Evolutionary conservation across 2,888 invertebrate genomes (phyloP).

Genomic region (Frankliniella fusca): DNA sequence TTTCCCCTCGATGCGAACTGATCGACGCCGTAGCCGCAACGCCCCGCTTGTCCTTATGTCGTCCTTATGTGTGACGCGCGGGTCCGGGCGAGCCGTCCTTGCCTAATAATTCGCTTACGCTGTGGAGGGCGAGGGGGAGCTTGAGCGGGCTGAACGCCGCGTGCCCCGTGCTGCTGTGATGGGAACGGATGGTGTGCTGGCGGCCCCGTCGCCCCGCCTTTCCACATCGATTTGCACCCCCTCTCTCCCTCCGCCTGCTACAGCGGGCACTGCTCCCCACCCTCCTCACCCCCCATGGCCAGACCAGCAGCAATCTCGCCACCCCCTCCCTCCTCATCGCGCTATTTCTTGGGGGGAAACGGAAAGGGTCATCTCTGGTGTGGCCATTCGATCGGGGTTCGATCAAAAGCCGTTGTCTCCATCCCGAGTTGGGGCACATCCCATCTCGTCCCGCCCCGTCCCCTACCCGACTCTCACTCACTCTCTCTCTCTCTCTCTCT

Average conservation of each 20-base stretch:
- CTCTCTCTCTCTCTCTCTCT: slow-evolving; percentile 14
- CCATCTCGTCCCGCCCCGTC: neutral
- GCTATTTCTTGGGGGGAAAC: neutral
- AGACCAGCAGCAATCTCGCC: no score
- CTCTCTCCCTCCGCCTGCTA: neutral
- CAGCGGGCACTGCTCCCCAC: neutral
- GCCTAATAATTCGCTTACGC: neutral
- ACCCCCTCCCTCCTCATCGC: neutral
- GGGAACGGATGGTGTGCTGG: neutral
- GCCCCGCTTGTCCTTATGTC: no score
- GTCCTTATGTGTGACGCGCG: neutral
- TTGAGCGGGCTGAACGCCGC: neutral
- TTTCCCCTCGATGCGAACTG: no score
- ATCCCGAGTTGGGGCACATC: neutral
- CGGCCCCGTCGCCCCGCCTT: neutral
- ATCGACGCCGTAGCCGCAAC: no score
- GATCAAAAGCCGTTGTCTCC: neutral
- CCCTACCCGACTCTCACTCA: neutral
- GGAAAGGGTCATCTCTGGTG: neutral
- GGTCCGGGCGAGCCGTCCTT: neutral
- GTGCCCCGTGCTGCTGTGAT: no score
- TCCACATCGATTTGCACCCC: neutral
- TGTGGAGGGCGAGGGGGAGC: neutral
- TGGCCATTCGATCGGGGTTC: no score
- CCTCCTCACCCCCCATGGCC: neutral